Base-by-base conservation (phyloP, 2,797 vertebrate species). In the Galagoides demidoff region DNA sequence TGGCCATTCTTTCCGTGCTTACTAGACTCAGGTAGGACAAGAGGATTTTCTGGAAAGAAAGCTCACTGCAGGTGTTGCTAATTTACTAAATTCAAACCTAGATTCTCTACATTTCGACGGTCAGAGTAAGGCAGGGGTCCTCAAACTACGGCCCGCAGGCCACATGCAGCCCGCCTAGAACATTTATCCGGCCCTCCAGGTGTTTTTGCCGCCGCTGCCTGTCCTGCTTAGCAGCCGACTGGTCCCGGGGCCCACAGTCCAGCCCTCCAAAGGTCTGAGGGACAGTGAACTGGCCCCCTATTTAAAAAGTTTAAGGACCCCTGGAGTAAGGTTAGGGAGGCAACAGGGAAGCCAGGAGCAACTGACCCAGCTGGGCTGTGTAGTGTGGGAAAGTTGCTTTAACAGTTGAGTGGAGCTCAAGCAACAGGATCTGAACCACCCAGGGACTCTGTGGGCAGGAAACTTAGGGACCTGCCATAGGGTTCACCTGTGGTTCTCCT, bases 331-430 rank as follows among this genome's bases (percentile, higher is more conserved):
- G 52, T n/a, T 5, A 52, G 27, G 70, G 49, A 77, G 76, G 63
- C 34, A 5, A 34, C 37, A 23, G 43, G 23, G 55, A 5, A 6
- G 2, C 61, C 88, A 31, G 0, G 0, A 2, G 22, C 34, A 22
- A 43, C n/a, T 17, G 74, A 49, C 23, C 25, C 59, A 61, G 23
- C 31, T 39, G 10, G 22, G 70, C 9, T 27, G 6, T 23, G 49
- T 3, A 25, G 17, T 1, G 1, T 25, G 17, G 68, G 49, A 68
- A 87, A 27, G n/a, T 20, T 45, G 57, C 4, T 20, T 2, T 0
- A n/a, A 49, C 6, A 2, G 23, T 10, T 19, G 81, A 52, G 25
- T n/a, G 37, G 29, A 23, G 43, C 39, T 22, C 34, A 73, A 34
- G 63, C 34, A 6, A 1, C 25, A 16, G 1, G 19, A n/a, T 34